Evolutionary conservation across 2,797 vertebrate species (phyloP).

Genomic region (Ispidina lecontei): DNA sequence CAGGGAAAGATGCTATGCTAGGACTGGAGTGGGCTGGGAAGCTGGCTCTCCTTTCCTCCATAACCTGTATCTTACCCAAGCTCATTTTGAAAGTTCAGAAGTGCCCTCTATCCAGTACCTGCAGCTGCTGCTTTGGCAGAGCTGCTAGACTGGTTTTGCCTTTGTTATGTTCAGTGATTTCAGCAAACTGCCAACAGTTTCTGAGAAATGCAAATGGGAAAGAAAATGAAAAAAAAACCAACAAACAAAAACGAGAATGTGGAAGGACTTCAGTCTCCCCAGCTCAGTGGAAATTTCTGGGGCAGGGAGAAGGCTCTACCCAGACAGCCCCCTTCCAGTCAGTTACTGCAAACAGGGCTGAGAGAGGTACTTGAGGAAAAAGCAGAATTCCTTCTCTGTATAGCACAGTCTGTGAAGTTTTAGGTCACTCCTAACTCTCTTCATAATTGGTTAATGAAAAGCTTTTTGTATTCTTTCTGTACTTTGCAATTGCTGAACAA

Average conservation of each 20-base stretch:
- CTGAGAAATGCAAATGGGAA: neutral
- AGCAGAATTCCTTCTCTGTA: neutral
- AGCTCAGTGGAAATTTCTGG: neutral
- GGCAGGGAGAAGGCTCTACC: neutral
- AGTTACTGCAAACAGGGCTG: neutral
- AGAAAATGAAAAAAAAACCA: neutral
- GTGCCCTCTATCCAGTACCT: conserved; percentile 19
- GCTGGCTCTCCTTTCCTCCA: neutral
- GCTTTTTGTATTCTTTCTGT: neutral
- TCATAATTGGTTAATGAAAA: neutral
- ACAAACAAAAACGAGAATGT: neutral
- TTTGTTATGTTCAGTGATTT: conserved; percentile 12
- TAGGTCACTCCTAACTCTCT: neutral
- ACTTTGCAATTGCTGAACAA: neutral
- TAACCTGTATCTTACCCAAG: neutral
- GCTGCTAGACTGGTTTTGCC: neutral
- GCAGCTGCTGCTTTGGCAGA: conserved; percentile 48
- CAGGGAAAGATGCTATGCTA: neutral
- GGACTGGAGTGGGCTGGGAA: neutral
- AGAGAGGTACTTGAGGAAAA: neutral
- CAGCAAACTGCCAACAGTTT: neutral
- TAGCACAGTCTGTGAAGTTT: neutral
- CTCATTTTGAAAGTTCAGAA: conserved; percentile 9
- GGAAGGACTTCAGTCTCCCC: neutral
- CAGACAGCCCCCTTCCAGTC: neutral